phyloP scores from a whole-genome alignment of 2,113 vertebrate genomes.

The Notiomystis cincta region DNA sequence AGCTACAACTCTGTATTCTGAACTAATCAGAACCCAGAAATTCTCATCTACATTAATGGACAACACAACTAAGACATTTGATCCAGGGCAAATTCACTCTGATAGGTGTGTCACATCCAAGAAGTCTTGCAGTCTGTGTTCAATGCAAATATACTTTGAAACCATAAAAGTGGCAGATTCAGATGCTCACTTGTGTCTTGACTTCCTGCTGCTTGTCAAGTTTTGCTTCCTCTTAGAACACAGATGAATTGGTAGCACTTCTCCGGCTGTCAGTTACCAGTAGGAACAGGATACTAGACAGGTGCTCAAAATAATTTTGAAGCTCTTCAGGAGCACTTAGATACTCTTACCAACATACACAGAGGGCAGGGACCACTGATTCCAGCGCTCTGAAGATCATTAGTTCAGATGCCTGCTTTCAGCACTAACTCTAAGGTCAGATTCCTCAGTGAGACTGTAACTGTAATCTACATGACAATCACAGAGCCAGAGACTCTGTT shows the following conservation, averaged over 20 bases:
- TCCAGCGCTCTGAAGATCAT: background rate
- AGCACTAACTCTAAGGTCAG: background rate
- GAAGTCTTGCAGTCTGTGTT: background rate
- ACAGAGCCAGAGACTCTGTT: background rate
- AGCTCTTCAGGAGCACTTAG: background rate
- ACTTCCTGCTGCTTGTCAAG: background rate
- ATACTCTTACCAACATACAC: background rate
- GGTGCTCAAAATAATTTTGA: background rate
- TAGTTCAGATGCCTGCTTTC: background rate
- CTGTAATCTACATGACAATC: background rate
- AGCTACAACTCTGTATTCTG: background rate
- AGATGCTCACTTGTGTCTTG: background rate
- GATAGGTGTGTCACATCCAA: background rate
- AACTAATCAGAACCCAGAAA: background rate
- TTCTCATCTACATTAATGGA: background rate
- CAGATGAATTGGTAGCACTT: background rate
- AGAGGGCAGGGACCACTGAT: background rate
- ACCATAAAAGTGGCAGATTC: background rate
- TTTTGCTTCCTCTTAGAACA: background rate
- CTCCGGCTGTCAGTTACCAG: background rate
- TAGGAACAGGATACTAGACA: background rate
- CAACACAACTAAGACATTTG: background rate
- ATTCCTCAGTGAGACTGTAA: background rate
- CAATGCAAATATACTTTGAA: background rate
- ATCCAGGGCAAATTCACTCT: background rate